phyloP scores from a whole-genome alignment of 2,113 vertebrate species.

The Heptranchias perlo region DNA sequence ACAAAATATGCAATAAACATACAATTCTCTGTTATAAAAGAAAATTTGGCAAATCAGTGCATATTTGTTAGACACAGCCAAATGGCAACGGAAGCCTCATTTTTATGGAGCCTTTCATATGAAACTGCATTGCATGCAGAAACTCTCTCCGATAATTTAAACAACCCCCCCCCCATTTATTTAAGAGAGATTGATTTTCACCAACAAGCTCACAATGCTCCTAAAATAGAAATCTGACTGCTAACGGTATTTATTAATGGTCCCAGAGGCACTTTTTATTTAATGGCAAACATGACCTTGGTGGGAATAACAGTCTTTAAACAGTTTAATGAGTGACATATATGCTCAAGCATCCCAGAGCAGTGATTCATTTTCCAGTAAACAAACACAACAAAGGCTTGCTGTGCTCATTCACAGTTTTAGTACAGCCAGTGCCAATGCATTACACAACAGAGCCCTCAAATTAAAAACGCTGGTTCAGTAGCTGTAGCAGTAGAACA shows the following conservation, averaged over 20 bases:
- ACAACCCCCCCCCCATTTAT: not conserved
- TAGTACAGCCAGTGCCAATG: not conserved
- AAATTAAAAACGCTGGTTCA: not conserved
- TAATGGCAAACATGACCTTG: conserved; percentile 35
- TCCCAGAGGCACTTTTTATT: not conserved
- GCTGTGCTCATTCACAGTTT: not conserved
- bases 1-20: not conserved
- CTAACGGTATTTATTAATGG: conserved; percentile 35
- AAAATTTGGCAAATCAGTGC: not conserved
- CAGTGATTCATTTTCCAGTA: conserved; percentile 34
- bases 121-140: not conserved
- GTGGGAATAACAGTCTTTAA: not conserved
- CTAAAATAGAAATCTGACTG: conserved; percentile 33
- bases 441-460: not conserved
- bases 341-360: conserved; percentile 26
- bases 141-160: not conserved
- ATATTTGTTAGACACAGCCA: not conserved
- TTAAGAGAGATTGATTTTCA: conserved; percentile 18
- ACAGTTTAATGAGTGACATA: conserved; percentile 28
- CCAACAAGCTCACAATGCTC: not conserved
- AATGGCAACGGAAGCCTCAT: not conserved
- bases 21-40: not conserved
- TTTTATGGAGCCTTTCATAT: not conserved
- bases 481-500: not conserved
- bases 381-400: conserved; percentile 9